Conservation (phyloP, 2,888 invertebrate species). For the Noctuana brunneofusca region DNA sequence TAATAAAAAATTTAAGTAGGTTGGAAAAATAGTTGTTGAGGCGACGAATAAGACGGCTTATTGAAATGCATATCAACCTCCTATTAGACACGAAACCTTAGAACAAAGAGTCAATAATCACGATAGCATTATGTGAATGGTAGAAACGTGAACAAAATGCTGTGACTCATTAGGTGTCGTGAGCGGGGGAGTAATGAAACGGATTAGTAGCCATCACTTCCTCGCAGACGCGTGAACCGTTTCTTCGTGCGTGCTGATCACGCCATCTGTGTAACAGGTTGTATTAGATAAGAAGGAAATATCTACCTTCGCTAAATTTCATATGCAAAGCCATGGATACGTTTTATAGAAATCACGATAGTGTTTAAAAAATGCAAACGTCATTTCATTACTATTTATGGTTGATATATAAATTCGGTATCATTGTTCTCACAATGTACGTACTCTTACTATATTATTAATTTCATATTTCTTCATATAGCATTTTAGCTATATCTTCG, state of each 20-base stretch:
- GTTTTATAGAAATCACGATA: too few relatives aligned
- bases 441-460: too few relatives aligned
- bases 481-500: too few relatives aligned
- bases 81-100: not conserved
- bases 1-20: too few relatives aligned
- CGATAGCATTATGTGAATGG: slow-evolving; percentile 18
- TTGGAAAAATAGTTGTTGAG: not conserved
- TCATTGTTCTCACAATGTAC: too few relatives aligned
- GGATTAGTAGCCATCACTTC: slow-evolving; percentile 47
- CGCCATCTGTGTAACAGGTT: slow-evolving; percentile 47
- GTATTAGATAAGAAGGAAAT: not conserved
- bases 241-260: slow-evolving; percentile 61
- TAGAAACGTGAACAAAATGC: slow-evolving; percentile 20
- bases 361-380: too few relatives aligned
- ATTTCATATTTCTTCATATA: too few relatives aligned
- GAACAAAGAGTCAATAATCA: slow-evolving; percentile 1
- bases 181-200: slow-evolving; percentile 22
- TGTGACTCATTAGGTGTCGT: slow-evolving; percentile 28
- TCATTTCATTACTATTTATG: too few relatives aligned
- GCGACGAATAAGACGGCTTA: not conserved
- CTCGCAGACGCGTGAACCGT: slow-evolving; percentile 53
- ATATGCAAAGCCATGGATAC: too few relatives aligned
- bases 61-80: slow-evolving; percentile 1
- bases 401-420: too few relatives aligned
- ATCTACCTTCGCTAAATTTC: not conserved